Conservation (phyloP, 30 jellyfish, hydroid and myxozoan genomes). For the Aurelia coerulea region DNA sequence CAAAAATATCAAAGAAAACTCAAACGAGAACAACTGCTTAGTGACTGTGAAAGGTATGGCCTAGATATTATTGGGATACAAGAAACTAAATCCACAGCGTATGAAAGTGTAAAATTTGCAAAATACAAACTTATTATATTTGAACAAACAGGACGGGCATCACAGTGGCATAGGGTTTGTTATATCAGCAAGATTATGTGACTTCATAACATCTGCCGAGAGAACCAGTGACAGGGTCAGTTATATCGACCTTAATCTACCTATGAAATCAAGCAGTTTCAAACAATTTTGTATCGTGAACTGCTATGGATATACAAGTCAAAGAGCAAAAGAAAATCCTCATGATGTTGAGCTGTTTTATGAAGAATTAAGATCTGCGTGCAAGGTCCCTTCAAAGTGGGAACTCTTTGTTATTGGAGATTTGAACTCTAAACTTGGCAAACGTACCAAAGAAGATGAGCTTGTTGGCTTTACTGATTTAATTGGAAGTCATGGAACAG, state of each 20-base stretch:
- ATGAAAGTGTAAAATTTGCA: background rate
- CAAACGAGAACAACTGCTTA: background rate
- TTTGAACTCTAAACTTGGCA: slow-evolving; percentile 2
- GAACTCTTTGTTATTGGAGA: background rate
- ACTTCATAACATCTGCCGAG: slow-evolving; percentile 8
- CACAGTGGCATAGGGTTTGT: background rate
- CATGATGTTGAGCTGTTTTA: background rate
- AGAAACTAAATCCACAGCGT: background rate
- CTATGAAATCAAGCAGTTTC: slow-evolving; percentile 1
- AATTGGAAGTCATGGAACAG: background rate
- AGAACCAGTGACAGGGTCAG: slow-evolving; percentile 10
- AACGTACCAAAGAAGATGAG: slow-evolving; percentile 12
- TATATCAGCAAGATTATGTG: slow-evolving; percentile 9
- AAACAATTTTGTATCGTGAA: background rate
- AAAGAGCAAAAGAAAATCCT: background rate
- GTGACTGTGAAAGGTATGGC: slow-evolving; percentile 4
- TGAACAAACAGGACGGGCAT: slow-evolving; percentile 3
- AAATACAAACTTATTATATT: background rate
- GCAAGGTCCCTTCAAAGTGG: slow-evolving; percentile 12
- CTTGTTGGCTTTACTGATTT: slow-evolving; percentile 1
- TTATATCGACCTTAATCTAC: background rate
- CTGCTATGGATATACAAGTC: background rate
- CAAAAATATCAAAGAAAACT: background rate
- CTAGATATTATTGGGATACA: slow-evolving; percentile 1
- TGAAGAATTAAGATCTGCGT: slow-evolving; percentile 11